Percentiles rank a stretch among this genome's conserved stretches.
Conservation (phyloP, 2,888 invertebrate genomes). For the Pristionchus maxplancki region DNA sequence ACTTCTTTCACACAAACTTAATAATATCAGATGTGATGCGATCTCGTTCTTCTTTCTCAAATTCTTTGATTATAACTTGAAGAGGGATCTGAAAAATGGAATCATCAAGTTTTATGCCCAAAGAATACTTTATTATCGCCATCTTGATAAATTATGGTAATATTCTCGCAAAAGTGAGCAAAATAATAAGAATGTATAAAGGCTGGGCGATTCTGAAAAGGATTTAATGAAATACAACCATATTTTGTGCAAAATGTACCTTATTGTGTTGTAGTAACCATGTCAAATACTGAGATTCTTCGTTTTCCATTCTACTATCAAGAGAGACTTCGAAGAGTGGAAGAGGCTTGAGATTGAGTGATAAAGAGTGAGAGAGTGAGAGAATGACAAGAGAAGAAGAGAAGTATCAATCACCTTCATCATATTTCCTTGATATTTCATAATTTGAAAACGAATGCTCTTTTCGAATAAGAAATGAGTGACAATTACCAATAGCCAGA, state of each 20-base stretch:
- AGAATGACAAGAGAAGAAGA: background rate
- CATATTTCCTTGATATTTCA: too few relatives aligned
- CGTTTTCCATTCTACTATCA: background rate
- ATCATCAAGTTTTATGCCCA: background rate
- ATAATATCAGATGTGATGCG: background rate
- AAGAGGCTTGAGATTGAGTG: background rate
- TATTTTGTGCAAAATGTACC: background rate
- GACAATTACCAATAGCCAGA: too few relatives aligned
- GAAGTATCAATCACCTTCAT: too few relatives aligned
- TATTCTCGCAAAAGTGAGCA: background rate
- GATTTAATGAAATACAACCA: too few relatives aligned
- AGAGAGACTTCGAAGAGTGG: background rate
- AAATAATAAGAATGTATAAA: background rate
- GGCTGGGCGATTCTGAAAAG: background rate
- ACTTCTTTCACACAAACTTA: background rate
- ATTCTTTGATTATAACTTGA: background rate
- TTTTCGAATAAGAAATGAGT: too few relatives aligned
- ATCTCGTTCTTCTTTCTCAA: background rate
- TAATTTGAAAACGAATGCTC: too few relatives aligned
- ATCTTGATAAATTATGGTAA: background rate
- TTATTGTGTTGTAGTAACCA: background rate
- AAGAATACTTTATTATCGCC: background rate
- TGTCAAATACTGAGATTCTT: background rate
- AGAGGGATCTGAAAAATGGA: background rate
- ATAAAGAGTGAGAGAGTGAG: background rate